Percentiles rank a stretch among this genome's conserved stretches.
These are phyloP conservation scores for Pristiophorus japonicus DNA, from an alignment of 2,113 vertebrate species.

Conservation along the genomic window DNA sequence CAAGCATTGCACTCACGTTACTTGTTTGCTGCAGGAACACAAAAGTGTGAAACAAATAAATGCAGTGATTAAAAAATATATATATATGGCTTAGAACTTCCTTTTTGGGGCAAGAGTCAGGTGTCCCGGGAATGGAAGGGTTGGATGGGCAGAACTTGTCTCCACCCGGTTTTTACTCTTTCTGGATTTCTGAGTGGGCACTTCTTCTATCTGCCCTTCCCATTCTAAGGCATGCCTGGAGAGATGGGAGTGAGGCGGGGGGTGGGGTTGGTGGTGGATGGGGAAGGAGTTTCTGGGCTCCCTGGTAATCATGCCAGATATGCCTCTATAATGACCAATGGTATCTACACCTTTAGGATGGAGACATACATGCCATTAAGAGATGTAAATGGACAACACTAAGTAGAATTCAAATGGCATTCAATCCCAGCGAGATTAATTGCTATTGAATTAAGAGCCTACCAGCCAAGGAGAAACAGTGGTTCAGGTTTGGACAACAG, in stretches of 20 bases:
- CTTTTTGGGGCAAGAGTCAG: not conserved
- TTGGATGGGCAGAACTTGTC: not conserved
- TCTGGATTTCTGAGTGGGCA: not conserved
- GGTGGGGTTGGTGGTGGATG: too few relatives aligned
- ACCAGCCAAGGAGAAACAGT: not conserved
- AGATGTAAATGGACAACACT: not conserved
- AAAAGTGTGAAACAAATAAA: conserved; percentile 6
- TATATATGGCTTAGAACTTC: not conserved
- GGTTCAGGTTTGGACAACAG: too few relatives aligned
- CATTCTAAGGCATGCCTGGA: not conserved
- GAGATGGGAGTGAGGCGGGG: not conserved
- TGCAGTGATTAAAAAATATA: not conserved
- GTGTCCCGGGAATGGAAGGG: not conserved
- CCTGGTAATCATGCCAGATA: not conserved
- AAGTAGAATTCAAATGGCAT: not conserved
- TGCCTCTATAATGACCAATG: not conserved
- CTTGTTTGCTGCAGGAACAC: conserved; percentile 75
- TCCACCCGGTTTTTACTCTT: not conserved
- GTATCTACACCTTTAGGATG: not conserved
- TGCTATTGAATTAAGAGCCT: not conserved
- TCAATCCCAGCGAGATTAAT: not conserved
- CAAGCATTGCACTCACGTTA: conserved; percentile 85
- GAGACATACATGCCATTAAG: not conserved
- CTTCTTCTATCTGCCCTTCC: not conserved
- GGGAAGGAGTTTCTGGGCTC: not conserved